Evolutionary conservation across 2,888 invertebrate species (phyloP), one percentile per base, ranked within the genome.

Genomic region (Tanaodytes sp.): DNA sequence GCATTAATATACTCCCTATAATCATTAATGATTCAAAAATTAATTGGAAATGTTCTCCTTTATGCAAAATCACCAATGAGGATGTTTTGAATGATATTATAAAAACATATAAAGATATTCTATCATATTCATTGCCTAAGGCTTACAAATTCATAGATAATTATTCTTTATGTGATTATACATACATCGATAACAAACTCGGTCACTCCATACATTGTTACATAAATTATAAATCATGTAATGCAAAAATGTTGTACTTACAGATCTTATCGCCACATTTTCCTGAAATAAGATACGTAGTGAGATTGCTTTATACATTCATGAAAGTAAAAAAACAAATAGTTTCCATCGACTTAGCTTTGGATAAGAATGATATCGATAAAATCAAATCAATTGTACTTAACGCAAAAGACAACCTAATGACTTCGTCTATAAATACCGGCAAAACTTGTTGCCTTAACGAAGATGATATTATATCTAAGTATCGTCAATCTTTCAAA

Each of bases 131-230:
- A 12, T 20, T 33, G 9, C 30, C 8, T 12, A 2, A 43, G 12
- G 12, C 43, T 14, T 31, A 14, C 9, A 23, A 2, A 43, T 14
- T 12, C 14, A 12, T 43, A n/a, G 1, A 46, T 16, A 11, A 46
- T 31, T 16, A 31, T 16, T 46, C n/a, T 12, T 6, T n/a, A 3
- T 30, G 46, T 46, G 31, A 15, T 15, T 18, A 46, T 16, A 16
- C 4, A 4, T 14, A 12, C 2, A 43, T 1, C 11, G 12, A n/a
- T 11, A 19, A 5, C 5, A 45, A 27, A 46, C 33, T 62, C 1
- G 71, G 71, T 9, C 71, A 71, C 52, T 31, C 42, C 6, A 23
- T 48, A 37, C 18, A 19, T n/a, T 40, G 40, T 11, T 40, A 40
- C 19, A 20, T 18, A 11, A 19, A 40, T 40, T 19, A 40, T 19